These are phyloP conservation scores for Metallyticus violacea DNA, from an alignment of 2,888 invertebrate genomes.

Conservation along the genomic window DNA sequence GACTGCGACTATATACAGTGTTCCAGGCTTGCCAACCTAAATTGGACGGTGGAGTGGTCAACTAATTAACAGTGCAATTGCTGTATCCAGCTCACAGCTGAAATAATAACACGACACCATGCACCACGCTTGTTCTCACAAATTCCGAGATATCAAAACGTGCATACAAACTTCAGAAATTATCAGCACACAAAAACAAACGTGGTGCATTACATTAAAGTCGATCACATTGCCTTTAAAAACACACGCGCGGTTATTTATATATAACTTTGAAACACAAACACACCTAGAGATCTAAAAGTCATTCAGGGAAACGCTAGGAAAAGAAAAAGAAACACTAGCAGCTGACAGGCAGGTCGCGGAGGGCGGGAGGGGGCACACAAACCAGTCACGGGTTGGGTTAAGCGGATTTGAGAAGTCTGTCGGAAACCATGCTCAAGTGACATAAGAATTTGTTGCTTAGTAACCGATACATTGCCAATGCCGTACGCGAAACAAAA, in stretches of 20 bases:
- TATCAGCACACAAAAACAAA: too few relatives aligned
- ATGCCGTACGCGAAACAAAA: too few relatives aligned
- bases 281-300: neutral
- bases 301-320: constrained; percentile 9
- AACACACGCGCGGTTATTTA: neutral
- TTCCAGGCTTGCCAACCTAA: neutral
- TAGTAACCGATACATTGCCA: too few relatives aligned
- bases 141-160: too few relatives aligned
- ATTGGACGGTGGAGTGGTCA: neutral
- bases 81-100: neutral
- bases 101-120: too few relatives aligned
- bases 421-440: neutral
- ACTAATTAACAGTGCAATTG: neutral
- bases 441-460: too few relatives aligned
- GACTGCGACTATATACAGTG: neutral
- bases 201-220: too few relatives aligned
- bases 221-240: too few relatives aligned
- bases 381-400: neutral
- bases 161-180: too few relatives aligned
- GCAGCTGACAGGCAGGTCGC: neutral
- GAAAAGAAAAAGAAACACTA: neutral
- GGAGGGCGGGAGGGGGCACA: neutral
- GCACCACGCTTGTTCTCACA: neutral
- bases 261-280: neutral
- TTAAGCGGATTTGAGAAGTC: neutral